Evolutionary conservation across 2,113 vertebrate genomes (phyloP), one percentile per base, ranked within the genome.

Genomic region (Carassius auratus): DNA sequence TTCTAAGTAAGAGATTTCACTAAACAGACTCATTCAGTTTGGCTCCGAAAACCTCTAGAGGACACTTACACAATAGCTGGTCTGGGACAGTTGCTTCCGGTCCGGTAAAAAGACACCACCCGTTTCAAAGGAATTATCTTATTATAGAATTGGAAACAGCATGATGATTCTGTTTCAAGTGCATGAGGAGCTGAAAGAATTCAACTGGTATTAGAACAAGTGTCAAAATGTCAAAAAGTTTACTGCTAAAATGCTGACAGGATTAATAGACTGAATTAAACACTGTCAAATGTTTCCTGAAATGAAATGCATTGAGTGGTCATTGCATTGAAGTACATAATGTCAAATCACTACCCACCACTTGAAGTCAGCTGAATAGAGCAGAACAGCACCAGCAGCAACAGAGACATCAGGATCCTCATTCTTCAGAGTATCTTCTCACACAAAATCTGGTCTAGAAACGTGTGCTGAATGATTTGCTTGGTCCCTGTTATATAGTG

Each of bases 1-100:
- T 42, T 9, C 1, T n/a, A 73, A 42, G 38, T 45, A 12, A n/a
- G 17, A 75, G 2, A 61, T 12, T 50, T 69, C 8, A 55, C 10
- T 2, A 59, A 36, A 48, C 9, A 5, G 64, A 21, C 48, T 73
- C 73, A 3, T 50, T 75, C 45, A 26, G 45, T 73, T 42, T 26
- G n/a, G 4, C n/a, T 64, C 61, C 5, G 23, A 5, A 64, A 64
- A 13, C 26, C 23, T 5, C 13, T 10, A 26, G 23, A 26, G 61
- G 61, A 73, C 36, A n/a, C 36, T 73, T 42, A 73, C 69, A 73
- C 69, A 73, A 73, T 10, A 74, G 38, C 71, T 74, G 21, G 3
- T 1, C 0, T 30, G 23, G 23, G 71, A 42, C 71, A 74, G 36
- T 4, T 45, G 71, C 38, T 74, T 13, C 5, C 2, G 71, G 71